phyloP scores from a whole-genome alignment of 2,888 invertebrate genomes.

The Tenthredo livida region DNA sequence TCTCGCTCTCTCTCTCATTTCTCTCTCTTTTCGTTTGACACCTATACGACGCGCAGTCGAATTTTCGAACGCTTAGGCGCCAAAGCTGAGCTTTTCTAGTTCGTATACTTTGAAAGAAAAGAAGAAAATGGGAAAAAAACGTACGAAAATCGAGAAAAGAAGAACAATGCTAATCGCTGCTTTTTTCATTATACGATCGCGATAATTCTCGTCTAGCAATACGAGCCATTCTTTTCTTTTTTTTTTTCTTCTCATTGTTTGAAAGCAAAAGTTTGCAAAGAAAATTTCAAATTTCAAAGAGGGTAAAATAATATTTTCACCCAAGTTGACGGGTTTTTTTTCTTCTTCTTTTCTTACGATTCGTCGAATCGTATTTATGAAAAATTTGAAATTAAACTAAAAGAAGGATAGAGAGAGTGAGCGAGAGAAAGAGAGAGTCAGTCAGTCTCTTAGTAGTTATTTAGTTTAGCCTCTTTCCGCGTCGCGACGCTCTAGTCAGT shows the following conservation, averaged over 20 bases:
- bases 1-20: not conserved
- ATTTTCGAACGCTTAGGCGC: not conserved
- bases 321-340: no score
- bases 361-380: not conserved
- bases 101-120: not conserved
- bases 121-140: not conserved
- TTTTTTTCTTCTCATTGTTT: no score
- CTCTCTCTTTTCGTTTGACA: not conserved
- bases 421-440: not conserved
- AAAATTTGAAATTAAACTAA: not conserved
- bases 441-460: constrained; percentile 1
- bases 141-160: not conserved
- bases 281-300: no score
- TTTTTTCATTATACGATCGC: no score
- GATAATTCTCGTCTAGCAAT: no score
- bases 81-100: not conserved
- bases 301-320: no score
- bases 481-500: constrained; percentile 61
- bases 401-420: not conserved
- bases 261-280: no score
- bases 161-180: no score
- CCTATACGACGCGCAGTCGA: not conserved
- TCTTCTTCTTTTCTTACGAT: not conserved
- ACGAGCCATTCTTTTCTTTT: no score
- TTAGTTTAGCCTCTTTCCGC: constrained; percentile 59